Percentiles rank a stretch among this genome's conserved stretches.
phyloP scores from a whole-genome alignment of 2,113 vertebrate genomes.

The Pristiophorus japonicus region DNA sequence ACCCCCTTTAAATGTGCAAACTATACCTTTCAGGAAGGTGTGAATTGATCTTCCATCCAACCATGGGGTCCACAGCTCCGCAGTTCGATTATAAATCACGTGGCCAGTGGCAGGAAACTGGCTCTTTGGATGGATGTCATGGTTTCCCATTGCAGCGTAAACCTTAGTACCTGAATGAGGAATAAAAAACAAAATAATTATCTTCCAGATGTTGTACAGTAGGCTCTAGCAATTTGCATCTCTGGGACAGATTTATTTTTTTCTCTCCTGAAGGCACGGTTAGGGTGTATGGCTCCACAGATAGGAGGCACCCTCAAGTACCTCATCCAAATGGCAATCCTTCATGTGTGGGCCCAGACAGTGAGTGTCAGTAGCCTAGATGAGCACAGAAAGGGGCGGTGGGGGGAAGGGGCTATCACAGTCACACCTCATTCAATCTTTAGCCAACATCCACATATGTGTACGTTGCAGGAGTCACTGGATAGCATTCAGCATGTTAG shows the following conservation, averaged over 20 bases:
- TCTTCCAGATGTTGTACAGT: not conserved
- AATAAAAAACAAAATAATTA: not conserved
- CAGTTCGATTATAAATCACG: slow-evolving; percentile 65
- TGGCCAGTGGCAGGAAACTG: slow-evolving; percentile 71
- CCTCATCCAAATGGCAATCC: too few species aligned
- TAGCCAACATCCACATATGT: not conserved
- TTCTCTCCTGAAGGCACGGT: too few species aligned
- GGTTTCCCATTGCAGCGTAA: slow-evolving; percentile 82
- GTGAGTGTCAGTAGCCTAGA: not conserved
- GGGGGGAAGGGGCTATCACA: not conserved
- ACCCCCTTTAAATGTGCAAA: not conserved
- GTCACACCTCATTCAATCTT: not conserved
- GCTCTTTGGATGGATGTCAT: slow-evolving; percentile 93
- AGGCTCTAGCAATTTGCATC: not conserved
- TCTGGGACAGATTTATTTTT: not conserved
- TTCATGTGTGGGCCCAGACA: not conserved
- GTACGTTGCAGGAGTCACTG: too few species aligned
- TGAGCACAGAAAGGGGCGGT: not conserved
- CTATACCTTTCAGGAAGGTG: slow-evolving; percentile 70
- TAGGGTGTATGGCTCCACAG: not conserved
- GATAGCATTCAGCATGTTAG: not conserved
- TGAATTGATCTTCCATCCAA: slow-evolving; percentile 59
- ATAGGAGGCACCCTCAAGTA: not conserved
- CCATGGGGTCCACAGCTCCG: slow-evolving; percentile 76
- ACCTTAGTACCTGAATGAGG: slow-evolving; percentile 70